Base-by-base conservation (phyloP, 2,797 vertebrate genomes). In the Lindbergichthys nudifrons region DNA sequence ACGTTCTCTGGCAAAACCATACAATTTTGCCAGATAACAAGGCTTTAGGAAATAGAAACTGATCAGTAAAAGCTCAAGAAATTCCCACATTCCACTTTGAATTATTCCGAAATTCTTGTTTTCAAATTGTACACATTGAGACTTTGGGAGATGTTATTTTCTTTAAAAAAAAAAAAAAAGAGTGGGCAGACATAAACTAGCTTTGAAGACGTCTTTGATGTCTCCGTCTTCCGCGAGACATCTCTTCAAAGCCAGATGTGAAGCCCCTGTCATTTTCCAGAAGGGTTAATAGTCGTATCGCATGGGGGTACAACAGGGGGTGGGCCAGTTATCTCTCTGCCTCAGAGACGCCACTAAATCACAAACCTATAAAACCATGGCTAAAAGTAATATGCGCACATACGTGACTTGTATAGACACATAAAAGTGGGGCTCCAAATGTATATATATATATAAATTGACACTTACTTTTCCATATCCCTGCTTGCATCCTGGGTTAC, bases 201-300 rank as follows among this genome's bases (percentile, higher is more conserved):
- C 76, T 80, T 69, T 81, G 54, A 73, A 77, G 54, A 46, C 3
- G 10, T 50, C 70, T 90, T 86, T 89, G 75, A 89, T 83, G 76
- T 62, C 45, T 65, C 58, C 1, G 65, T 82, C 63, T 77, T 69
- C 53, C 59, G 61, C 58, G 30, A 3, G 12, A 84, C 70, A 79
- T 57, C 45, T 75, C 51, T 83, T 75, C 69, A 86, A 75, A 86
- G 83, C 72, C 80, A 86, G 52, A 83, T 77, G 79, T 81, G 70
- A 80, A 59, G 65, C 71, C 66, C 66, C 72, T 75, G 57, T 81
- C 82, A 81, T 86, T 84, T 80, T 65, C 46, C 79, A 79, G 70
- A 43, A 57, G 77, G 77, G 79, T 75, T 90, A 83, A 83, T 73
- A 48, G 58, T 56, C 50, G 10, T 42, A 30, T 88, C 76, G 75